Evolutionary conservation across 2,113 vertebrate genomes (phyloP).

Genomic region (Corythornis madagascariensis): DNA sequence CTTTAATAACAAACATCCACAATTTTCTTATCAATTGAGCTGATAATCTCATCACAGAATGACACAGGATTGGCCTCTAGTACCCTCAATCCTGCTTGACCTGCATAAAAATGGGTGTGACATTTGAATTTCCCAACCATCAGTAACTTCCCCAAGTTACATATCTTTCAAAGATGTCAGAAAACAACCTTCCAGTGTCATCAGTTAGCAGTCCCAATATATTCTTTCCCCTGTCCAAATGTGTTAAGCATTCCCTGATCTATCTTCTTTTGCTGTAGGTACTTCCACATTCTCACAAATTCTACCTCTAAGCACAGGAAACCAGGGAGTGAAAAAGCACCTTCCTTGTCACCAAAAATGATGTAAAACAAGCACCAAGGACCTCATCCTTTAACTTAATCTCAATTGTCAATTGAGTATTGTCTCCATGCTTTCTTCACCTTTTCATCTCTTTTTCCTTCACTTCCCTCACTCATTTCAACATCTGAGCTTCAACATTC

Average conservation of each 20-base stretch:
- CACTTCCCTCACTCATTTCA: background rate
- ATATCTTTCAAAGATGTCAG: background rate
- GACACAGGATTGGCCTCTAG: background rate
- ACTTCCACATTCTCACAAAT: background rate
- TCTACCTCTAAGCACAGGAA: background rate
- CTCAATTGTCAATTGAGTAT: background rate
- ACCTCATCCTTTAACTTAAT: background rate
- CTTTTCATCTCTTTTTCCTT: background rate
- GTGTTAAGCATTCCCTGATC: background rate
- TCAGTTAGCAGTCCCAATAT: background rate
- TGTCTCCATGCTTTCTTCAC: background rate
- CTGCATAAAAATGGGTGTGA: background rate
- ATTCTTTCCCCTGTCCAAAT: background rate
- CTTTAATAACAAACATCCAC: background rate
- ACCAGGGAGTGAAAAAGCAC: background rate
- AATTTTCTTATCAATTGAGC: background rate
- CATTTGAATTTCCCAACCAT: background rate
- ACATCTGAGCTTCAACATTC: background rate
- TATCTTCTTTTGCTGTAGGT: background rate
- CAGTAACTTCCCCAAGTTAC: background rate
- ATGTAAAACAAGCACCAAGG: background rate
- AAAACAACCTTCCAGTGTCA: background rate
- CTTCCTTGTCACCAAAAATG: background rate
- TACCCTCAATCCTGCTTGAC: rapidly evolving
- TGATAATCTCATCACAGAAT: background rate